Conservation (phyloP, 2,113 vertebrate genomes). For the Dendrocopos noguchii region DNA sequence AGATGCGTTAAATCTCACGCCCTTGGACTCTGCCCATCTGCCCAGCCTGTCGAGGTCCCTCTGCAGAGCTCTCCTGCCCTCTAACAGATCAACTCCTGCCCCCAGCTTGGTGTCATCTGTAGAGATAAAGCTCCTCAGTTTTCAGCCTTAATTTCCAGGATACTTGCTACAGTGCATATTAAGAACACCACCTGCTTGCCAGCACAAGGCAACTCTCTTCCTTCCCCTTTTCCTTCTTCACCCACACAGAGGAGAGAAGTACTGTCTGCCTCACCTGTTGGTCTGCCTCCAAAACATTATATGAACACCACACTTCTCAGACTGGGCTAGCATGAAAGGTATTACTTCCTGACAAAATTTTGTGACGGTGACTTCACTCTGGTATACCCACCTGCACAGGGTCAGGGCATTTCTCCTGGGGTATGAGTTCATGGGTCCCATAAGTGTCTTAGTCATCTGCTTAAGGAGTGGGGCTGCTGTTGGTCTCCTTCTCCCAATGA, state of each 20-base stretch:
- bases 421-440: neutral
- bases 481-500: neutral
- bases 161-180: neutral
- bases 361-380: too few relatives aligned
- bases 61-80: too few relatives aligned
- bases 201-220: neutral
- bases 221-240: neutral
- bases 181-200: neutral
- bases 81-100: too few relatives aligned
- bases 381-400: fast-evolving
- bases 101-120: too few relatives aligned
- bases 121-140: neutral
- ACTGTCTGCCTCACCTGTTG: fast-evolving
- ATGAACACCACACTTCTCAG: neutral
- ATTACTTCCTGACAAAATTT: neutral
- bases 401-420: neutral
- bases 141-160: neutral
- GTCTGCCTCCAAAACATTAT: fast-evolving
- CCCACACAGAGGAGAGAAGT: neutral
- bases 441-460: neutral
- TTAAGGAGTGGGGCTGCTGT: neutral
- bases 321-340: neutral
- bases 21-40: too few relatives aligned
- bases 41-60: too few relatives aligned
- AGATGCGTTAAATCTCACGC: too few relatives aligned